phyloP scores from a whole-genome alignment of 2,888 invertebrate species.

The Spialia ferax region DNA sequence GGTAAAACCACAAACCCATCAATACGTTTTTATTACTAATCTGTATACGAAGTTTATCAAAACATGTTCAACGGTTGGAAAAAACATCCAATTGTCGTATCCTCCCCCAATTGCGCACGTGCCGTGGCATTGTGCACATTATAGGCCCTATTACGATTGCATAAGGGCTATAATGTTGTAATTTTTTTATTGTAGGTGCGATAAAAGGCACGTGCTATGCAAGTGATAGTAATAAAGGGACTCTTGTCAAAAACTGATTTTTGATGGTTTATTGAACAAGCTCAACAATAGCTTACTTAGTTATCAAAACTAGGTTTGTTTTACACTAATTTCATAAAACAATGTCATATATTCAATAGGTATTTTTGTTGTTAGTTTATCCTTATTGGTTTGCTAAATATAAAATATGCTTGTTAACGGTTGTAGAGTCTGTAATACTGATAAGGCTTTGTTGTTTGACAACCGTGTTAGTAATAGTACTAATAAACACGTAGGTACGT shows the following conservation, averaged over 20 bases:
- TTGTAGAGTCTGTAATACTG: no score
- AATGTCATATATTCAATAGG: no score
- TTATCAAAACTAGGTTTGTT: no score
- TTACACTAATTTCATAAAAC: no score
- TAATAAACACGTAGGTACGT: no score
- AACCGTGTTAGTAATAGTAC: no score
- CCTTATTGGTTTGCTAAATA: no score
- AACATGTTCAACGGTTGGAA: slow-evolving; percentile 34
- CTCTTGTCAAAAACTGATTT: slow-evolving; percentile 3
- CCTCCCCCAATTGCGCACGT: slow-evolving; percentile 49
- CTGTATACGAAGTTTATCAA: slow-evolving; percentile 23
- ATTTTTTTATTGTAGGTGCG: slow-evolving; percentile 26
- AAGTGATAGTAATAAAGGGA: slow-evolving; percentile 15
- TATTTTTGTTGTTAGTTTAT: no score
- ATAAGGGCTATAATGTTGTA: slow-evolving; percentile 18
- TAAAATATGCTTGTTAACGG: no score
- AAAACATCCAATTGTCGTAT: slow-evolving; percentile 45
- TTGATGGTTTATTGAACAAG: background rate
- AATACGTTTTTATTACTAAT: slow-evolving; percentile 11
- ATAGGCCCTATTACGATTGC: background rate
- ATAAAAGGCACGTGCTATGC: slow-evolving; percentile 31
- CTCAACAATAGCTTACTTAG: no score
- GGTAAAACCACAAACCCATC: background rate
- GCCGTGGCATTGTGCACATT: slow-evolving; percentile 25
- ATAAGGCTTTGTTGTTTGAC: no score